phyloP scores from a whole-genome alignment of 2,888 invertebrate species.

The Agrotis ipsilon region DNA sequence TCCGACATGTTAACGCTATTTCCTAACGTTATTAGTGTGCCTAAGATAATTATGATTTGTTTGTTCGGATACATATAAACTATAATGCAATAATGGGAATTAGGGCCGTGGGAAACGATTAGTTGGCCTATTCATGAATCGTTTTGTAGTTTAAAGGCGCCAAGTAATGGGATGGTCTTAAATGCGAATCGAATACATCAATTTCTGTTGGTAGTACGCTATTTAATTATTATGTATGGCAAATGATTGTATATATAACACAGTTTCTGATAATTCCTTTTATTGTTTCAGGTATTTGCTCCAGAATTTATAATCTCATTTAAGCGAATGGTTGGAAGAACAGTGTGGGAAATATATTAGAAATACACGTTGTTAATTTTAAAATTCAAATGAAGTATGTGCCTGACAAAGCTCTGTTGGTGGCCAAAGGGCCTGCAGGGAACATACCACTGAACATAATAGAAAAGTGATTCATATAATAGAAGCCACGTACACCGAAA shows the following conservation, averaged over 20 bases:
- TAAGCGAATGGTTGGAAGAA: background rate
- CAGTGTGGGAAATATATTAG: background rate
- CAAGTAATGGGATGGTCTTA: constrained; percentile 26
- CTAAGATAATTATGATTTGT: constrained; percentile 58
- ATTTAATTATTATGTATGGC: background rate
- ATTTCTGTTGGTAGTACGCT: constrained; percentile 9
- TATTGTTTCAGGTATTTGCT: constrained; percentile 57
- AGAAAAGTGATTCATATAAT: constrained; percentile 58
- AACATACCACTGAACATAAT: constrained; percentile 18
- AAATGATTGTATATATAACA: background rate
- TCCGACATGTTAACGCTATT: constrained; percentile 21
- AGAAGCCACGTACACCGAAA: constrained; percentile 54
- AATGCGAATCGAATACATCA: constrained; percentile 30
- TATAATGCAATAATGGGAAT: constrained; percentile 46
- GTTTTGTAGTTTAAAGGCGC: constrained; percentile 34
- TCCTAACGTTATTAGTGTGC: constrained; percentile 28
- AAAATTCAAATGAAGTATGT: background rate
- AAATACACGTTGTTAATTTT: background rate
- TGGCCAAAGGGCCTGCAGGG: constrained; percentile 13
- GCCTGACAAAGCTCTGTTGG: constrained; percentile 5
- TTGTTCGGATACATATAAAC: constrained; percentile 41
- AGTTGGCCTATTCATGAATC: constrained; percentile 24
- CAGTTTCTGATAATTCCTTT: background rate
- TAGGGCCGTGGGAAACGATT: constrained; percentile 60
- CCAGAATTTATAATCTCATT: background rate